Percentiles rank a stretch among this genome's conserved stretches.
Evolutionary conservation across 2,888 invertebrate genomes (phyloP).

Genomic region (Lysandra bellargus): DNA sequence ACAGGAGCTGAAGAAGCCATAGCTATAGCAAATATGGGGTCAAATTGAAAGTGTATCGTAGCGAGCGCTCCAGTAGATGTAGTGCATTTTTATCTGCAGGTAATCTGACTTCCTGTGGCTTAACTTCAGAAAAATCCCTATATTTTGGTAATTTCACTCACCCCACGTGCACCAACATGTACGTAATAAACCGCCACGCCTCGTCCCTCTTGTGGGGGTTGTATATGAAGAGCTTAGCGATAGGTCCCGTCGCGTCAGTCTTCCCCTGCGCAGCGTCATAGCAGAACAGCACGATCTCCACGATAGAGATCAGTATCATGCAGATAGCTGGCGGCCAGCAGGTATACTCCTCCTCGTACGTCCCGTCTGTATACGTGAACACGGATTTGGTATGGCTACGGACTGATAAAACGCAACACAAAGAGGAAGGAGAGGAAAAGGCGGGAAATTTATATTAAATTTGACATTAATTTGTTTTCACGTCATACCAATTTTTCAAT

Average conservation of each 20-base stretch:
- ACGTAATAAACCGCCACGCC: constrained; percentile 95
- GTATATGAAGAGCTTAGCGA: constrained; percentile 91
- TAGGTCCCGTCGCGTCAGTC: constrained; percentile 84
- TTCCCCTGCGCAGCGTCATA: constrained; percentile 73
- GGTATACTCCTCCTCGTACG: constrained; percentile 94
- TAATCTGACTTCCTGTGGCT: no score
- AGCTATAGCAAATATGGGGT: background rate
- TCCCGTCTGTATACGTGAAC: constrained; percentile 83
- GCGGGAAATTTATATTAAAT: constrained; percentile 24
- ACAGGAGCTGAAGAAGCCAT: background rate
- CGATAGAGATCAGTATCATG: constrained; percentile 92
- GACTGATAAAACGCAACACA: constrained; percentile 59
- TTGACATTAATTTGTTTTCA: constrained; percentile 18
- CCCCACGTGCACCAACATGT: constrained; percentile 98
- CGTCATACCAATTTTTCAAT: background rate
- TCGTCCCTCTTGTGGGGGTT: constrained; percentile 92
- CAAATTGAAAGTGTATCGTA: background rate
- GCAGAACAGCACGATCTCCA: constrained; percentile 90
- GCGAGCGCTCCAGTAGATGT: no score
- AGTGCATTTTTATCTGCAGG: no score
- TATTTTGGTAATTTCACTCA: constrained; percentile 60
- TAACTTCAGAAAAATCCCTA: background rate
- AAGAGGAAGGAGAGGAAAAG: constrained; percentile 42
- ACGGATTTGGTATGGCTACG: constrained; percentile 57
- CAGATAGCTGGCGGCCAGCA: constrained; percentile 96